Conservation (phyloP, 2,113 vertebrate genomes). For the Forbesichthys papilliferus region DNA sequence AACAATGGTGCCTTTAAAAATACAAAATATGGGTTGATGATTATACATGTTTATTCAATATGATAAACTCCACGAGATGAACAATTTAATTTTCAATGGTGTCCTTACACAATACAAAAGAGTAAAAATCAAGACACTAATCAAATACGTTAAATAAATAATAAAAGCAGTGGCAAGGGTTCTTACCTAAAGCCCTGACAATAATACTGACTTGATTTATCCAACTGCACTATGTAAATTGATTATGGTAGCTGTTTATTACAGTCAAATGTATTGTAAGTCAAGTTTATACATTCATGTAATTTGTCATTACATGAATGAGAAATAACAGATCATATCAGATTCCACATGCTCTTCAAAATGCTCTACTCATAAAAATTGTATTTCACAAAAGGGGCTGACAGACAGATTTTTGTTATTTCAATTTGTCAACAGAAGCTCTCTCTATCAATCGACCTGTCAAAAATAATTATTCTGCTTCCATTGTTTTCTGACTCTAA, state of each 20-base stretch:
- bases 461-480: slow-evolving; percentile 71
- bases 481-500: slow-evolving; percentile 62
- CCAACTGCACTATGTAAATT: no score
- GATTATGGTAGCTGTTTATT: no score
- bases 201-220: slow-evolving; percentile 36
- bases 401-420: slow-evolving; percentile 69
- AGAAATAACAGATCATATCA: slow-evolving; percentile 58
- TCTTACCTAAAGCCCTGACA: slow-evolving; percentile 41
- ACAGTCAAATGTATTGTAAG: no score
- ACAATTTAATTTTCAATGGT: no score
- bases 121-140: no score
- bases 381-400: slow-evolving; percentile 65
- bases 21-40: not conserved
- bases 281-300: no score
- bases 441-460: slow-evolving; percentile 73
- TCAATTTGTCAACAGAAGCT: slow-evolving; percentile 68
- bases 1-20: not conserved
- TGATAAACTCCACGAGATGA: no score
- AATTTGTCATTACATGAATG: slow-evolving; percentile 49
- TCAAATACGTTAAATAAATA: no score
- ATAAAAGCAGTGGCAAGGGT: no score
- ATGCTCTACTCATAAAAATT: slow-evolving; percentile 53
- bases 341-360: slow-evolving; percentile 52
- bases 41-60: no score
- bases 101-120: no score